A percentile compares a stretch with the other conserved stretches of the same genome.
Evolutionary conservation across 2,797 vertebrate genomes (phyloP).

Genomic region (Sciaenops ocellatus): DNA sequence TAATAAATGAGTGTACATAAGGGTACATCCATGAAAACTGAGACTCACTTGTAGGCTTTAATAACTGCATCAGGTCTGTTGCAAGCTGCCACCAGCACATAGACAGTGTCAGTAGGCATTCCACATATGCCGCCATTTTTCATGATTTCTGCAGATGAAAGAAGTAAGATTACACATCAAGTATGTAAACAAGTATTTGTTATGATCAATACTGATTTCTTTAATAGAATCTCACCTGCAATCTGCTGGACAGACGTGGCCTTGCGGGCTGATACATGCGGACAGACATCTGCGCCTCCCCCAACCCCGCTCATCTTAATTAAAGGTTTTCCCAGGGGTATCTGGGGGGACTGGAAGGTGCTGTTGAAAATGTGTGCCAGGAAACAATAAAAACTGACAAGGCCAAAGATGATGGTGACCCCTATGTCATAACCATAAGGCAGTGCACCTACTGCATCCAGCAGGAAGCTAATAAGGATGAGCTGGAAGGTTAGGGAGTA

Average conservation of each 20-base stretch:
- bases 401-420: slow-evolving; percentile 88
- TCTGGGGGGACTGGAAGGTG: slow-evolving; percentile 85
- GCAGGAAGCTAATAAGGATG: slow-evolving; percentile 89
- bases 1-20: neutral
- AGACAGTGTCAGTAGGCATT: slow-evolving; percentile 93
- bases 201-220: neutral
- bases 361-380: slow-evolving; percentile 86
- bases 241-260: slow-evolving; percentile 89
- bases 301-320: slow-evolving; percentile 84
- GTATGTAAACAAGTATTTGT: neutral
- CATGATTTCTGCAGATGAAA: slow-evolving; percentile 87
- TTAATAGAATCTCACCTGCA: slow-evolving; percentile 84
- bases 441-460: slow-evolving; percentile 85
- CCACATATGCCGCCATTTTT: slow-evolving; percentile 91
- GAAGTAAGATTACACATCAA: neutral
- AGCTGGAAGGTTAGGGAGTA: slow-evolving; percentile 89
- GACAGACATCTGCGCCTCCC: slow-evolving; percentile 81
- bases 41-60: slow-evolving; percentile 89
- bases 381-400: slow-evolving; percentile 93
- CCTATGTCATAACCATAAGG: slow-evolving; percentile 88
- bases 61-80: slow-evolving; percentile 90
- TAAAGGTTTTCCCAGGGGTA: slow-evolving; percentile 87
- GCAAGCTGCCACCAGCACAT: slow-evolving; percentile 93
- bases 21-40: neutral
- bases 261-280: slow-evolving; percentile 87